Base-by-base conservation (phyloP, 1,140 invertebrate species). In the Aphaenogaster floridana region DNA sequence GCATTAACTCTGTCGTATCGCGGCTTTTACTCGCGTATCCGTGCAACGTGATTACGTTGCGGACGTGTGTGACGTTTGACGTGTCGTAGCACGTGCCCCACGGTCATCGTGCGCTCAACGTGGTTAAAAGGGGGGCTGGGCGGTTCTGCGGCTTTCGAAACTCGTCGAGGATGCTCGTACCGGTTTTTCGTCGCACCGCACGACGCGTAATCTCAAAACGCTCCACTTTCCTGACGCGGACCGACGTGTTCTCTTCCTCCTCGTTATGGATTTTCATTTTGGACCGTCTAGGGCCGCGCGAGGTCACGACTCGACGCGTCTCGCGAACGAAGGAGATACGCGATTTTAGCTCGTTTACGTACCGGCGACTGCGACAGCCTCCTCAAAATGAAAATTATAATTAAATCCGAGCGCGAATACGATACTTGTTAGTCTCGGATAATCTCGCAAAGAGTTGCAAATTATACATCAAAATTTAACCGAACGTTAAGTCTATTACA, bases 61-160 rank as follows among this genome's bases (percentile, higher is more conserved):
- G 52, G 64, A 83, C 59, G n/a, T 76, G 69, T 86, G 69, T 69
- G 77, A 61, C 17, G 84, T n/a, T 42, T 39, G 36, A 64, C 54
- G 76, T 69, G 54, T 57, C 34, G 34, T 42, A 87, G 76, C 86
- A 88, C 86, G 86, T 81, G 86, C 68, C 48, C 17, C 52, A 45
- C n/a, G 87, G 21, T 54, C 21, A 48, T 61, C 28, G 21, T 39
- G 59, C 11, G 36, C 59, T 28, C 15, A 74, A 15, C 13, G 34
- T 36, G 85, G 52, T 71, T 34, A 54, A 74, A 64, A 50, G 50
- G 45, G 59, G 17, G 34, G 11, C n/a, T n/a, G 39, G 57, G 36
- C 85, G 28, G 45, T n/a, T 80, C 63, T 69, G 45, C 52, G 76
- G 86, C 42, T 88, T 87, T 88, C 59, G 76, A 87, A 88, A 74